Base-by-base conservation (phyloP, 2,888 invertebrate species). In the Drosophila prolongata region DNA sequence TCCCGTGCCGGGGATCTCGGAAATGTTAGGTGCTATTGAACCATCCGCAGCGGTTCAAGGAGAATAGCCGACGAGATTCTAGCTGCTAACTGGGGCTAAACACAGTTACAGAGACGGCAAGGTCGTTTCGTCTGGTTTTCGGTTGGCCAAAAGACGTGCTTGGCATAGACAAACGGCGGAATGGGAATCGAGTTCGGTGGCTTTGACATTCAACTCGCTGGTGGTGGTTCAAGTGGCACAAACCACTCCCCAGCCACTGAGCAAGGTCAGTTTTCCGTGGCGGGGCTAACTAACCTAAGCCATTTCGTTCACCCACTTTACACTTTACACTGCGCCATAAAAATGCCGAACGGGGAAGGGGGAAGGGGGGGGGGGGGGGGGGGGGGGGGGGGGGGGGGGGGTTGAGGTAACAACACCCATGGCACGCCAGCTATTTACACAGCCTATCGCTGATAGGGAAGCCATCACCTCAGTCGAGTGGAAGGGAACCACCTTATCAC, bases 181-280 rank as follows among this genome's bases (percentile, higher is more conserved):
- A n/a, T 59, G 56, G 37, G 68, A 38, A n/a, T 59, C 49, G 40
- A 27, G 59, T 49, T 49, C 52, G 67, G 67, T 44, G 66, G 47
- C 89, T 88, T 86, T 83, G 83, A 83, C 83, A 83, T 83, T 83
- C 89, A 83, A 83, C 83, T 83, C 56, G 60, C 62, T 56, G 88
- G 52, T 62, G 72, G 74, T 53, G 73, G 83, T 86, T 83, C 87
- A 88, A 88, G 83, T 86, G 83, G 65, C 75, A 83, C 80, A 34
- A 19, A 47, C 44, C 50, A 52, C 50, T 16, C 44, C 37, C 53
- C 34, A 14, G 35, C 55, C 54, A 52, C 64, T 64, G 65, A 46
- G 74, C 70, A 71, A 71, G 70, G 70, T 73, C 74, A 71, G 64
- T 71, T 52, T n/a, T 35, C 43, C 16, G 8, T 24, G 13, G 16